Conservation (phyloP, 2,888 invertebrate species). For the Chloroclystis v-ata region DNA sequence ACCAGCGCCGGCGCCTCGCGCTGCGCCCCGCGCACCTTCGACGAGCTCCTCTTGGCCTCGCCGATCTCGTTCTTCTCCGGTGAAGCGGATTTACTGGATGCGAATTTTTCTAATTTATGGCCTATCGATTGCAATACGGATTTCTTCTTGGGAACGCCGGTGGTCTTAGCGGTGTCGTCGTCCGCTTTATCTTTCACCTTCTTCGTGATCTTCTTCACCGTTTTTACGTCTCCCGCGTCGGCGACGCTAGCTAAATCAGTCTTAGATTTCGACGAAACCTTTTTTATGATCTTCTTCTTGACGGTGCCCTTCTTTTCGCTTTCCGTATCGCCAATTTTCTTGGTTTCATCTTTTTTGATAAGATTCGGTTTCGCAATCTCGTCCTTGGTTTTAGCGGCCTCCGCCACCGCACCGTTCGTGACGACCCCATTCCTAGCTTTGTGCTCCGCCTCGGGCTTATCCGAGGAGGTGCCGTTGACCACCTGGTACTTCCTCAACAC, state of each 20-base stretch:
- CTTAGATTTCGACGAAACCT: slow-evolving; percentile 70
- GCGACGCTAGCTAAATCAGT: slow-evolving; percentile 51
- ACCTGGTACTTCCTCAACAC: slow-evolving; percentile 62
- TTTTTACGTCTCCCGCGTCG: slow-evolving; percentile 51
- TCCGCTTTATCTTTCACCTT: slow-evolving; percentile 64
- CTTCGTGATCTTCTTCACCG: slow-evolving; percentile 60
- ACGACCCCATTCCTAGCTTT: slow-evolving; percentile 43
- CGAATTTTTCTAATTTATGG: slow-evolving; percentile 85
- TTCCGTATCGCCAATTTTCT: slow-evolving; percentile 47
- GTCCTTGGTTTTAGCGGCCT: slow-evolving; percentile 41
- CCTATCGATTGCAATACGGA: slow-evolving; percentile 86
- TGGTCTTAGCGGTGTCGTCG: slow-evolving; percentile 51
- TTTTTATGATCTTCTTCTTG: slow-evolving; percentile 69
- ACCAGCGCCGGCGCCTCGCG: slow-evolving; percentile 83
- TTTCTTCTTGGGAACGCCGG: slow-evolving; percentile 76
- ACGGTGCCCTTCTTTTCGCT: slow-evolving; percentile 61
- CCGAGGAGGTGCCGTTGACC: slow-evolving; percentile 36
- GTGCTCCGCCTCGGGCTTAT: slow-evolving; percentile 38
- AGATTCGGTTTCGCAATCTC: slow-evolving; percentile 42
- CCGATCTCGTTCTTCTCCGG: slow-evolving; percentile 62
- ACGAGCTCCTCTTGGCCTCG: slow-evolving; percentile 46
- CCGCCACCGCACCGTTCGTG: slow-evolving; percentile 42
- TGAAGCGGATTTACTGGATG: slow-evolving; percentile 71
- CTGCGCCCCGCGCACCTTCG: slow-evolving; percentile 77
- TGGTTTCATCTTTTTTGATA: slow-evolving; percentile 45